These are phyloP conservation scores for Carduelis carduelis DNA, from an alignment of 2,797 vertebrate genomes.

Conservation along the genomic window DNA sequence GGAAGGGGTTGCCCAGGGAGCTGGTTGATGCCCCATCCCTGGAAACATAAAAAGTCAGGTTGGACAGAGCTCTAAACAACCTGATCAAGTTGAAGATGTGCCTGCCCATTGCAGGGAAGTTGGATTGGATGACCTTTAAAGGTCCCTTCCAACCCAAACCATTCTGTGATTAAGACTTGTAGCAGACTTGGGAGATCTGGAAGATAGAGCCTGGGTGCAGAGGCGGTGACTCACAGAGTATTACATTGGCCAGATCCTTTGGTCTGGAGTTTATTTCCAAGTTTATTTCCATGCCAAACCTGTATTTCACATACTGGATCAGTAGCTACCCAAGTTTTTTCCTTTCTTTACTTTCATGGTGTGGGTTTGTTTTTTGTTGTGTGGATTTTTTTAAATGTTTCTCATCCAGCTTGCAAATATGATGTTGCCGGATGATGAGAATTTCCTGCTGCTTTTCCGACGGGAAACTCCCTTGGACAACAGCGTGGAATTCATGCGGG, in stretches of 20 bases:
- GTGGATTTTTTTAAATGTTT: rapidly evolving
- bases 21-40: not conserved
- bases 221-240: not conserved
- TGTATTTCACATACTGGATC: not conserved
- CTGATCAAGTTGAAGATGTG: not conserved
- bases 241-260: not conserved
- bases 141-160: not conserved
- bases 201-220: not conserved
- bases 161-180: not conserved
- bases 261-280: not conserved
- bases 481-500: conserved; percentile 96
- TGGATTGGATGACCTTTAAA: not conserved
- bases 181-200: not conserved
- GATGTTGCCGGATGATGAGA: conserved; percentile 91
- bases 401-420: conserved; percentile 85
- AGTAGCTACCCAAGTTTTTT: not conserved
- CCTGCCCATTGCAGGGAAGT: too few relatives aligned
- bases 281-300: not conserved
- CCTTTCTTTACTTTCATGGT: not conserved
- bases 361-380: not conserved
- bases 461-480: conserved; percentile 90
- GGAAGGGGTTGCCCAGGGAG: not conserved
- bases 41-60: not conserved
- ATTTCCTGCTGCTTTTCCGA: conserved; percentile 92
- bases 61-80: not conserved